phyloP scores from a whole-genome alignment of 2,888 invertebrate genomes.

The Muschampia plurimacula region DNA sequence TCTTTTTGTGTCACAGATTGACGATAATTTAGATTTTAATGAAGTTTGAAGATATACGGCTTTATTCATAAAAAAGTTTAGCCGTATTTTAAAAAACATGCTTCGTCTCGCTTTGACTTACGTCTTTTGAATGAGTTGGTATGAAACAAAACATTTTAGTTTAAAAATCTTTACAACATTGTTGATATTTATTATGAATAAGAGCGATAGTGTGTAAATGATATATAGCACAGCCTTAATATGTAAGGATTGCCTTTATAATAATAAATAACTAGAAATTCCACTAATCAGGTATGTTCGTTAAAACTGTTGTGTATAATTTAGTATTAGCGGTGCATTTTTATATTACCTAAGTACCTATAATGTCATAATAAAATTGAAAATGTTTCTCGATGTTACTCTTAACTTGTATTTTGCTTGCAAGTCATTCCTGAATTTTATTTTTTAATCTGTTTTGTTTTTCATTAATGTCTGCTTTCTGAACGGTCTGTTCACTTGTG shows the following conservation, averaged over 20 bases:
- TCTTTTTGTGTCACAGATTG: neutral
- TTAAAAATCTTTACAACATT: too few species aligned
- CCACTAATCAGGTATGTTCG: constrained; percentile 52
- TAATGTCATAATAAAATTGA: constrained; percentile 39
- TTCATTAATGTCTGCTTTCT: neutral
- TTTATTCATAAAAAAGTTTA: too few species aligned
- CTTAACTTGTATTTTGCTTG: constrained; percentile 36
- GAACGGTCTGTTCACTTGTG: neutral
- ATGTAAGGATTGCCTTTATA: constrained; percentile 13
- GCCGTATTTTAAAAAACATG: too few species aligned
- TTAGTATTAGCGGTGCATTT: constrained; percentile 79
- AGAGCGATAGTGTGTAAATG: too few species aligned
- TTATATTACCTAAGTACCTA: constrained; percentile 61
- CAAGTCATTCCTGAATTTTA: constrained; percentile 19
- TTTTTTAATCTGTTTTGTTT: constrained; percentile 8
- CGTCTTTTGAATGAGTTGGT: too few species aligned
- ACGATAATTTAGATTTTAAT: neutral
- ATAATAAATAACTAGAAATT: constrained; percentile 45
- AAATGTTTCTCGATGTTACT: constrained; percentile 38
- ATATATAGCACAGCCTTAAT: neutral
- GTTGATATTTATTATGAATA: too few species aligned
- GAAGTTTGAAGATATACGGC: neutral
- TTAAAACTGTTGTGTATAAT: constrained; percentile 65
- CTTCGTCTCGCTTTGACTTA: too few species aligned
- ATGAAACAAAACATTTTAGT: too few species aligned